These are phyloP conservation scores for Drosophila hawaiiensis DNA, from an alignment of 2,888 invertebrate genomes.

Conservation along the genomic window DNA sequence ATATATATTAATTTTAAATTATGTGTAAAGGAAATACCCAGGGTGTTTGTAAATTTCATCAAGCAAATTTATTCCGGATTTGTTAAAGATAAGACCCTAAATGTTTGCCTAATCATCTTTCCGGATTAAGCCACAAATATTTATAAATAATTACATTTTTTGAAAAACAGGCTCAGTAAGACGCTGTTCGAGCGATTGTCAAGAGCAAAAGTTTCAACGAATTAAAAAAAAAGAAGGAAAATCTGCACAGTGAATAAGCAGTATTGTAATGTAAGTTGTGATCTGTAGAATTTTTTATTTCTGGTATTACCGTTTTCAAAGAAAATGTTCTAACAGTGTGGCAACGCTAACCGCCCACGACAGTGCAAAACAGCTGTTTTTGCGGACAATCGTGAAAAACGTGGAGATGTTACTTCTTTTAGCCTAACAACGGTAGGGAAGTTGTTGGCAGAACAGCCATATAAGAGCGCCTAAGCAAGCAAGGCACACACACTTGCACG, in stretches of 20 bases:
- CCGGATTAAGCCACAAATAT: constrained; percentile 33
- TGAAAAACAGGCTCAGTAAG: constrained; percentile 41
- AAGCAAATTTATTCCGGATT: constrained; percentile 5
- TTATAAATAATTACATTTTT: constrained; percentile 70
- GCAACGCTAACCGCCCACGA: constrained; percentile 47
- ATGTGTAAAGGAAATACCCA: not conserved
- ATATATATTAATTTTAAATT: not conserved
- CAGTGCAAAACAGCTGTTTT: constrained; percentile 52
- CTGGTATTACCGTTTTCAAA: not conserved
- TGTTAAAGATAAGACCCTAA: constrained; percentile 29
- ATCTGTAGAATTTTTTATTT: constrained; percentile 10
- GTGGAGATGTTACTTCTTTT: constrained; percentile 45
- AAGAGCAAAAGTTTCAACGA: constrained; percentile 17
- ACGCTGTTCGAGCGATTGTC: constrained; percentile 24
- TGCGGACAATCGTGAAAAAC: constrained; percentile 44
- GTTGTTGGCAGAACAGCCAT: constrained; percentile 24
- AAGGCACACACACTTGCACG: not conserved
- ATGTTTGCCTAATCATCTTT: constrained; percentile 40
- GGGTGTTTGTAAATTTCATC: constrained; percentile 9
- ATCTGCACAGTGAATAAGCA: constrained; percentile 3
- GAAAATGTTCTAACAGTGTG: constrained; percentile 22
- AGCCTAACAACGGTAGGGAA: constrained; percentile 29
- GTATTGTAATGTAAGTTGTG: constrained; percentile 31
- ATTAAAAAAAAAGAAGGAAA: not conserved
- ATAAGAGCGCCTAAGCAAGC: constrained; percentile 34